phyloP scores from a whole-genome alignment of 1,140 invertebrate genomes.

The Leptoteleia sp. region DNA sequence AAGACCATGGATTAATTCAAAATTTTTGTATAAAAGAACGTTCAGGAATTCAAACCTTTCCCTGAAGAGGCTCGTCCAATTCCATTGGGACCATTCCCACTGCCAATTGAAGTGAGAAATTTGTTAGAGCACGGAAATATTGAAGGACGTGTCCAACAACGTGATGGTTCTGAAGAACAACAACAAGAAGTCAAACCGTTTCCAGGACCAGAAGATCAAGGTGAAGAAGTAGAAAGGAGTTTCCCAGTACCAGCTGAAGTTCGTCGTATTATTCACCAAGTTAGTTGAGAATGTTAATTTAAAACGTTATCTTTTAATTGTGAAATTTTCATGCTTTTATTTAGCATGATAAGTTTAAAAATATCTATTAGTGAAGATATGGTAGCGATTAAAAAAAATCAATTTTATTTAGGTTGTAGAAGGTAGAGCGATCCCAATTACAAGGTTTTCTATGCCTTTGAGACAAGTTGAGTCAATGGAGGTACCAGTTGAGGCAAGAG shows the following conservation, averaged over 20 bases:
- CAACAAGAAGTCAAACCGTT: constrained; percentile 73
- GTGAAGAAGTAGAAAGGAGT: constrained; percentile 73
- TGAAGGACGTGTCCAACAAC: constrained; percentile 71
- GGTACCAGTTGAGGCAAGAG: constrained; percentile 73
- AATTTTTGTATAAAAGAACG: too few relatives aligned
- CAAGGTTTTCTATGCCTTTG: constrained; percentile 70
- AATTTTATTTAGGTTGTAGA: constrained; percentile 70
- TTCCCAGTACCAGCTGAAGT: constrained; percentile 75
- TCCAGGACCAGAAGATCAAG: constrained; percentile 71
- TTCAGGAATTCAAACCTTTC: constrained; percentile 76
- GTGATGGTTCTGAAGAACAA: constrained; percentile 71
- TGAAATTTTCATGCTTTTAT: too few relatives aligned
- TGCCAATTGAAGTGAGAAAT: constrained; percentile 76
- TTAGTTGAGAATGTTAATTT: constrained; percentile 51
- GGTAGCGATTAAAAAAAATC: too few relatives aligned
- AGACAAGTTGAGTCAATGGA: constrained; percentile 75
- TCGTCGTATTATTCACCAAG: constrained; percentile 76
- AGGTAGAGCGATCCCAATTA: constrained; percentile 72
- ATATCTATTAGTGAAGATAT: too few relatives aligned
- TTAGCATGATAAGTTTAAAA: too few relatives aligned
- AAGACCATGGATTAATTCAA: too few relatives aligned
- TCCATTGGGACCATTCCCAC: constrained; percentile 73
- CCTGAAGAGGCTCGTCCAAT: constrained; percentile 73
- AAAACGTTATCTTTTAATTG: background rate
- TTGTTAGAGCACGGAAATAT: constrained; percentile 77